These are phyloP conservation scores for Leucoma salicis DNA, from an alignment of 2,888 invertebrate species.

Conservation along the genomic window DNA sequence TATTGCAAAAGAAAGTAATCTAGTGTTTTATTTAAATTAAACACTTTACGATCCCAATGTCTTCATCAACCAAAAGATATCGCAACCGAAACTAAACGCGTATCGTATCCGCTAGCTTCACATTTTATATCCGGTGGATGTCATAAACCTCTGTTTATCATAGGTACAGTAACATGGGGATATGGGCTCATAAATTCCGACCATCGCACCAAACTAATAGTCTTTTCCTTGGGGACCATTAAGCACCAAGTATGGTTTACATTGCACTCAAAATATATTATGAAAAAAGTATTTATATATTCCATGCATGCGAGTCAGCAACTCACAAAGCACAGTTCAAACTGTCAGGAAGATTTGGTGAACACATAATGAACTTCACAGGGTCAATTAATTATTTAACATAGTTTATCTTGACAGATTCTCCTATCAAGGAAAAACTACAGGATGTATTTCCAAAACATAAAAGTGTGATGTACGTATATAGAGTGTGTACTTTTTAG, in stretches of 20 bases:
- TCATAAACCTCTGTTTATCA: slow-evolving; percentile 37
- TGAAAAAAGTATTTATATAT: background rate
- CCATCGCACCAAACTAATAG: slow-evolving; percentile 58
- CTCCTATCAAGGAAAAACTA: too few relatives aligned
- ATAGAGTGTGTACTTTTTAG: too few relatives aligned
- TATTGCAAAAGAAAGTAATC: too few relatives aligned
- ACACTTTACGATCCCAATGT: background rate
- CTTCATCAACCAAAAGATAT: slow-evolving; percentile 3
- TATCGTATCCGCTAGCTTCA: slow-evolving; percentile 1
- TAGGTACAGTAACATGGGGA: slow-evolving; percentile 42
- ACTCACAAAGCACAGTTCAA: too few relatives aligned
- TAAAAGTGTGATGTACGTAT: too few relatives aligned
- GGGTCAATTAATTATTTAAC: too few relatives aligned
- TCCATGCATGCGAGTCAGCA: background rate
- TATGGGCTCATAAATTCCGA: slow-evolving; percentile 58
- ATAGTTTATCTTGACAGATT: too few relatives aligned
- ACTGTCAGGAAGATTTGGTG: too few relatives aligned
- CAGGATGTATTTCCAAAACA: too few relatives aligned
- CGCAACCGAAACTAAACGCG: slow-evolving; percentile 4
- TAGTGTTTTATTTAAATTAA: too few relatives aligned
- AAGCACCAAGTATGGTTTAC: slow-evolving; percentile 46
- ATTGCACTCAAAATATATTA: slow-evolving; percentile 17
- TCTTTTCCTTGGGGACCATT: slow-evolving; percentile 58
- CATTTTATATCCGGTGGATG: slow-evolving; percentile 3
- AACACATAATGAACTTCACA: too few relatives aligned